Evolutionary conservation across 2,113 vertebrate species (phyloP).

Genomic region (Sinocyclocheilus anshuiensis): DNA sequence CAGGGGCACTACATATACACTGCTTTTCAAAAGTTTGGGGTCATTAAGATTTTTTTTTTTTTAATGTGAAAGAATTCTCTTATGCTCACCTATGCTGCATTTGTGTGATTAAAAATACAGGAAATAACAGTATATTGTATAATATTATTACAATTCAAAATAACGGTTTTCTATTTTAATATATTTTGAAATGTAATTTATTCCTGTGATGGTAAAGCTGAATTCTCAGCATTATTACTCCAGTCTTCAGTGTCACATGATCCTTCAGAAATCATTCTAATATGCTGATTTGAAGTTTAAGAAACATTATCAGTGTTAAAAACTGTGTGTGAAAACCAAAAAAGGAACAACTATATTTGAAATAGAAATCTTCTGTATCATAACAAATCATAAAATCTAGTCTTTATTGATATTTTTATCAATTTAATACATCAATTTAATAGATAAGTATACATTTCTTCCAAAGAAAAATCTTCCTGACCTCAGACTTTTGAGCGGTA

Average conservation of each 20-base stretch:
- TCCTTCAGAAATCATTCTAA: neutral
- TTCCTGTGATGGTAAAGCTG: neutral
- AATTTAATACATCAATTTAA: too few species aligned
- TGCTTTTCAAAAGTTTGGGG: neutral
- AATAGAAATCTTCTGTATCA: too few species aligned
- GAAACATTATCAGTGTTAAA: too few species aligned
- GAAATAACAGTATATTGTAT: neutral
- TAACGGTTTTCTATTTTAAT: neutral
- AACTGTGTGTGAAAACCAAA: too few species aligned
- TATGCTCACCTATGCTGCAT: neutral
- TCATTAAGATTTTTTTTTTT: neutral
- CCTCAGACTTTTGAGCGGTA: neutral
- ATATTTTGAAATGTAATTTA: too few species aligned
- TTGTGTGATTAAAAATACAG: neutral
- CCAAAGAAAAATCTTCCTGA: neutral
- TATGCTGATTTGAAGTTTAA: too few species aligned
- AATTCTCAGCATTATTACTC: neutral
- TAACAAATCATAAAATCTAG: too few species aligned
- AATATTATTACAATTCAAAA: neutral
- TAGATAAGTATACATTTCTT: neutral
- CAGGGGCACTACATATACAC: neutral
- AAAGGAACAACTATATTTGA: too few species aligned
- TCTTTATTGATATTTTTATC: too few species aligned
- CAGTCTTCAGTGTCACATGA: neutral
- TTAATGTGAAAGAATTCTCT: too few species aligned